Base-by-base conservation (phyloP, 1,140 invertebrate species). In the Scaptodrosophila lebanonensis region DNA sequence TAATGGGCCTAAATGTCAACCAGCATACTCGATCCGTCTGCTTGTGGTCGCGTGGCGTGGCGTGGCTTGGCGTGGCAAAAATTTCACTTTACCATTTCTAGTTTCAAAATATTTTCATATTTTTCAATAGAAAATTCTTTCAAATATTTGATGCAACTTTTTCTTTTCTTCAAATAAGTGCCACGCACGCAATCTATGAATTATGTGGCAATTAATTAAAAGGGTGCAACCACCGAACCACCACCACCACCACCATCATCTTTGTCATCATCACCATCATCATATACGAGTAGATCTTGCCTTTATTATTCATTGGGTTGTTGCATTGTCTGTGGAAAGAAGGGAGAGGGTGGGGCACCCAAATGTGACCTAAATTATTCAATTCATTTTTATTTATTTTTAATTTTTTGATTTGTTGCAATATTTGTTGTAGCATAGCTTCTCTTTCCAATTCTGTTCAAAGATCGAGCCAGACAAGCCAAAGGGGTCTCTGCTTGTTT, bases 311-410 rank as follows among this genome's bases (percentile, higher is more conserved):
- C 33, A 52, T 25, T 25, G 15, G n/a, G n/a, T n/a, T n/a, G n/a
- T n/a, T n/a, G n/a, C n/a, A n/a, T n/a, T n/a, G n/a, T n/a, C n/a
- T n/a, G n/a, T n/a, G n/a, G n/a, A n/a, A n/a, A n/a, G n/a, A n/a
- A n/a, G n/a, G 30, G 11, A 36, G 12, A 48, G n/a, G 22, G 22
- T 3, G n/a, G 13, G 15, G 33, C 48, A 40, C 13, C 35, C 48
- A 51, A 39, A 64, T 47, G 49, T 84, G 82, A 84, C 82, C 82
- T 68, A 82, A 84, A 84, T 84, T 84, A 84, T 84, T 84, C 82
- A 84, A 84, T 84, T 84, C 82, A 44, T 73, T 84, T 82, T 84
- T 84, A 84, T 84, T 84, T 84, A 82, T 82, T 84, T 76, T 84
- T 84, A 84, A 84, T 84, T 84, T 84, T 84, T 79, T 84, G 82